Evolutionary conservation across 2,888 invertebrate species (phyloP).

Genomic region (Pecten maximus): DNA sequence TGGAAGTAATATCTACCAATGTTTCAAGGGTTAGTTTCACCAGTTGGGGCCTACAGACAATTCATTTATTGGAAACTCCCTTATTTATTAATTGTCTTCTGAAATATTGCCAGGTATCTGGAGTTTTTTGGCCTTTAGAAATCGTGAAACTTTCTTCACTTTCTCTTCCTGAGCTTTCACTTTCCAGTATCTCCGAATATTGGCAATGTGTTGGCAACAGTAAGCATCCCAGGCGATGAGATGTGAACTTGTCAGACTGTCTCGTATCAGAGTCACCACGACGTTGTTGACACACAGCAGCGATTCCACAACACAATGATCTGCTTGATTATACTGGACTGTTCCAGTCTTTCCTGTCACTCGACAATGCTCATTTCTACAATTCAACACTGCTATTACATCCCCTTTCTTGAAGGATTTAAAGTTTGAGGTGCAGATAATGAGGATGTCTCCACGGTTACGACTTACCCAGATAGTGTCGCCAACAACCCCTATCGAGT

Average conservation of each 20-base stretch:
- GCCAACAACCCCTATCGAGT: conserved; percentile 60
- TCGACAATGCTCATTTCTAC: conserved; percentile 37
- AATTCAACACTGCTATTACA: neutral
- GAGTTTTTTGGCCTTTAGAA: neutral
- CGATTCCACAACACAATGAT: conserved; percentile 40
- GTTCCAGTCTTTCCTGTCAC: conserved; percentile 39
- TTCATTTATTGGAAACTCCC: no score
- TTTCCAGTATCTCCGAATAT: conserved; percentile 9
- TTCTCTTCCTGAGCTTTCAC: neutral
- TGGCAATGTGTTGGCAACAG: neutral
- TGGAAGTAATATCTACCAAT: no score
- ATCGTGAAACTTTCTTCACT: neutral
- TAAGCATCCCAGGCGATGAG: conserved; percentile 51
- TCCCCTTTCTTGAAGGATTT: neutral
- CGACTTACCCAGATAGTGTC: conserved; percentile 74
- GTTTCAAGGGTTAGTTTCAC: no score
- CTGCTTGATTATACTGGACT: conserved; percentile 1
- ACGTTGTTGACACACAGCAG: conserved; percentile 40
- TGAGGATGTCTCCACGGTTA: conserved; percentile 68
- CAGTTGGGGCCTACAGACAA: no score
- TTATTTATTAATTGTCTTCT: neutral
- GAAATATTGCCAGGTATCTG: neutral
- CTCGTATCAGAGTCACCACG: conserved; percentile 48
- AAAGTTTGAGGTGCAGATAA: conserved; percentile 57
- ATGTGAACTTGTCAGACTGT: conserved; percentile 38